Percentiles rank a stretch among this genome's conserved stretches.
Conservation (phyloP, 2,797 vertebrate genomes). For the Apogon talboti region DNA sequence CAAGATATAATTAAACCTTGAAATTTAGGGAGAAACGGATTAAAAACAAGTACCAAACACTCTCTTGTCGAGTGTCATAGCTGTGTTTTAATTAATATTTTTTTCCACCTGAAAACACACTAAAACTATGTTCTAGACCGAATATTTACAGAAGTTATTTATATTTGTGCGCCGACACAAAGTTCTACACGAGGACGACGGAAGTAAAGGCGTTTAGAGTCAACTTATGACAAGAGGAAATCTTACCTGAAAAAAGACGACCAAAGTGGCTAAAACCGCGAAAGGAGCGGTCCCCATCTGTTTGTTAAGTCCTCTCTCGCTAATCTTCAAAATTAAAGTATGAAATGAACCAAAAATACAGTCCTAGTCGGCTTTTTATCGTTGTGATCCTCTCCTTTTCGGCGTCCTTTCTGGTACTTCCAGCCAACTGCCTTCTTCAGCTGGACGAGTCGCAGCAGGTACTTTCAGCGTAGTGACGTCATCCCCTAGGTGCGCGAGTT, state of each 20-base stretch:
- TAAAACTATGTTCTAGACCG: background rate
- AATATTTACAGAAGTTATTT: background rate
- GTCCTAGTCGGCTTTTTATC: conserved; percentile 2
- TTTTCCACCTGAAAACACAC: background rate
- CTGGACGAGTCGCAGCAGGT: conserved; percentile 59
- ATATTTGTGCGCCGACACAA: too few species aligned
- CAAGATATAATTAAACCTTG: too few species aligned
- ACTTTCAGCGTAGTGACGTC: conserved; percentile 68
- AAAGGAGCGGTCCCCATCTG: conserved; percentile 66
- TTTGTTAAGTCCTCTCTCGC: background rate
- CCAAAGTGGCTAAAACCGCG: conserved; percentile 53
- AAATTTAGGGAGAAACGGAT: too few species aligned
- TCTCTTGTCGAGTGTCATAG: too few species aligned
- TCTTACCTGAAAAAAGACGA: conserved; percentile 71
- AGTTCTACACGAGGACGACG: background rate
- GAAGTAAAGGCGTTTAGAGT: background rate
- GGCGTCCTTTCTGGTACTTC: background rate
- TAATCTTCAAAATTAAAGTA: background rate
- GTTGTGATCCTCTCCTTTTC: background rate
- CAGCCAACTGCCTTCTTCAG: background rate
- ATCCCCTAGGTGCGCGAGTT: conserved; percentile 68
- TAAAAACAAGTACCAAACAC: too few species aligned
- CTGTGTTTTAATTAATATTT: too few species aligned
- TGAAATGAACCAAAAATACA: background rate
- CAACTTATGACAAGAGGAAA: conserved; percentile 7